phyloP scores from a whole-genome alignment of 2,797 vertebrate genomes.

The Tympanoctomys barrerae region DNA sequence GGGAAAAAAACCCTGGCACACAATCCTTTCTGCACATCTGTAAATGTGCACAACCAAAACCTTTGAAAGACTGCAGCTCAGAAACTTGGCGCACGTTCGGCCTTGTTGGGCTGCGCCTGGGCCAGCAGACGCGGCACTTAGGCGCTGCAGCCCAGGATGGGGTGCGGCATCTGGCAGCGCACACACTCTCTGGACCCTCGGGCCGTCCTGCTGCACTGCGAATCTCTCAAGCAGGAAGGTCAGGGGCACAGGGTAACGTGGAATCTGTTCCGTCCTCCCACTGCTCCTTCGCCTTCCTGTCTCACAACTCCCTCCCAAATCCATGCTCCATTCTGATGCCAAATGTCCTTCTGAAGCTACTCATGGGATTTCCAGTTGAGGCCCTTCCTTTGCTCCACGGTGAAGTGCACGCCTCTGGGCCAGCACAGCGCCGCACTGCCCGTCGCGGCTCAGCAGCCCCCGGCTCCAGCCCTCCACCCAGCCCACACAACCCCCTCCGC shows the following conservation, averaged over 20 bases:
- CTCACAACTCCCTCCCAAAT: background rate
- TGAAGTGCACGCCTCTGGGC: background rate
- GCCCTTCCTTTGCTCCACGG: background rate
- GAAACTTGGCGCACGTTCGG: background rate
- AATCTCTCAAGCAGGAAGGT: background rate
- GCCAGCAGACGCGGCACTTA: background rate
- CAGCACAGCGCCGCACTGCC: too few species aligned
- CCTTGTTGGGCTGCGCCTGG: background rate
- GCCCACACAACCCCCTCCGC: background rate
- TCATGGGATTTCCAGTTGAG: background rate
- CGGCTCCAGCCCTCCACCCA: background rate
- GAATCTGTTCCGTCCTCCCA: background rate
- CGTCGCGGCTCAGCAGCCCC: too few species aligned
- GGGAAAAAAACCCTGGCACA: background rate
- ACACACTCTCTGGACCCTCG: rapidly evolving
- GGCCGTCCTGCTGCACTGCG: too few species aligned
- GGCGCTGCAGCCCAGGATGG: background rate
- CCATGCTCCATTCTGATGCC: background rate
- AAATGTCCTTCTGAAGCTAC: background rate
- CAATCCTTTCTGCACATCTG: background rate
- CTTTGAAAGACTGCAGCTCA: background rate
- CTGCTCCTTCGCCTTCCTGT: background rate
- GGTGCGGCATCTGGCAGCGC: rapidly evolving
- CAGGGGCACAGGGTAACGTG: background rate
- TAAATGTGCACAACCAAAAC: background rate